Base-by-base conservation (phyloP, 1,140 invertebrate species). In the Metaphire vulgaris region DNA sequence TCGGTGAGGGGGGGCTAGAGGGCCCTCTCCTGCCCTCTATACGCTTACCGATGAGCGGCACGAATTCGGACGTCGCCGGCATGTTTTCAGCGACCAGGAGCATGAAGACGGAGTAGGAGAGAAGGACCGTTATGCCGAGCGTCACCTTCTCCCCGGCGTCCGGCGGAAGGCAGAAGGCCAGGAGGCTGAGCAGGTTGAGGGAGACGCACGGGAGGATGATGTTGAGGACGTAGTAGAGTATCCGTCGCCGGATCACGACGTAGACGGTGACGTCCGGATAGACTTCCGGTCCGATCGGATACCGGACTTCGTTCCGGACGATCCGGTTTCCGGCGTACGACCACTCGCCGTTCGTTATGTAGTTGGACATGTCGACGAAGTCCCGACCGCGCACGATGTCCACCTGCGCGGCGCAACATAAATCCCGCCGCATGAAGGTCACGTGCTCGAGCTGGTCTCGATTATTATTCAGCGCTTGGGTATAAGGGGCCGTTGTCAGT, bases 11-110 rank as follows among this genome's bases (percentile, higher is more conserved):
- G 26, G 26, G 56, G 56, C 14, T 15, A 14, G 56, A 65, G 56
- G n/a, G n/a, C n/a, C n/a, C n/a, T n/a, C n/a, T 65, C 26, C 26
- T 14, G 56, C 14, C 26, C 56, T 65, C 14, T 14, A 33, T 28
- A 68, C 70, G 81, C 81, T 87, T 91, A 97, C 95, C 95, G 92
- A 98, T 94, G 14, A 87, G 76, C n/a, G 86, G 86, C n/a, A 87
- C 82, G 76, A 83, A 83, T 71, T 86, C 84, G 21, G 84, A 85
- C n/a, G 86, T 86, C 1, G 83, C 84, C 0, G 86, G 86, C 81
- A 87, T 83, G 69, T 81, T 85, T 33, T 87, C 85, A 2, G 85
- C 85, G 16, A 86, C 84, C 12, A 86, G 79, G 72, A 87, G 79
- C 83, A 86, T 83, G 77, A 87, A 87, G 30, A 87, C 85, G 1